phyloP scores from a whole-genome alignment of 2,113 vertebrate species.

The Scopus umbretta region DNA sequence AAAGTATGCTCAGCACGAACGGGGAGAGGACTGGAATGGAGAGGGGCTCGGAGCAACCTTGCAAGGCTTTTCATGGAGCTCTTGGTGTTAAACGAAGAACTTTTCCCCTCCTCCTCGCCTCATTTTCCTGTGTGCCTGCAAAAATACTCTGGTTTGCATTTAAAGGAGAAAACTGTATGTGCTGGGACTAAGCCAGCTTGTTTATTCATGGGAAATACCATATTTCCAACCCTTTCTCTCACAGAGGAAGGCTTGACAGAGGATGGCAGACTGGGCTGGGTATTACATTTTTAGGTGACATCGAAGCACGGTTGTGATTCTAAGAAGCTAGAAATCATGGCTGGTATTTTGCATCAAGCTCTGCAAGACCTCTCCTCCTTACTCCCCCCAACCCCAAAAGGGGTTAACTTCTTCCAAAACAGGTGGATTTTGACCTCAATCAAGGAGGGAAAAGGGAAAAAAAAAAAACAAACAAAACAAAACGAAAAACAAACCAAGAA shows the following conservation, averaged over 20 bases:
- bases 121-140: slow-evolving; percentile 26
- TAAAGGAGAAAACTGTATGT: slow-evolving; percentile 36
- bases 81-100: slow-evolving; percentile 42
- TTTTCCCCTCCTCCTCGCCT: slow-evolving; percentile 53
- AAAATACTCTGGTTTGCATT: slow-evolving; percentile 47
- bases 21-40: not conserved
- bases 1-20: not conserved
- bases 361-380: not conserved
- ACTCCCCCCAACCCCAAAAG: not conserved
- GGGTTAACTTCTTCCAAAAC: not conserved
- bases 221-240: not conserved
- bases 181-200: slow-evolving; percentile 28
- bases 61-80: slow-evolving; percentile 40
- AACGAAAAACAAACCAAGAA: not conserved
- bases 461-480: not conserved
- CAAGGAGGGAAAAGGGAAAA: not conserved
- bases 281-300: slow-evolving; percentile 52
- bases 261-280: slow-evolving; percentile 47
- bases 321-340: slow-evolving; percentile 37
- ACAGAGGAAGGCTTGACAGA: not conserved
- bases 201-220: slow-evolving; percentile 53
- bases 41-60: not conserved
- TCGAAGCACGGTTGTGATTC: not conserved
- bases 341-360: not conserved
- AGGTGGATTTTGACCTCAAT: slow-evolving; percentile 21